phyloP scores from a whole-genome alignment of 2,797 vertebrate species.

The Mus caroli region DNA sequence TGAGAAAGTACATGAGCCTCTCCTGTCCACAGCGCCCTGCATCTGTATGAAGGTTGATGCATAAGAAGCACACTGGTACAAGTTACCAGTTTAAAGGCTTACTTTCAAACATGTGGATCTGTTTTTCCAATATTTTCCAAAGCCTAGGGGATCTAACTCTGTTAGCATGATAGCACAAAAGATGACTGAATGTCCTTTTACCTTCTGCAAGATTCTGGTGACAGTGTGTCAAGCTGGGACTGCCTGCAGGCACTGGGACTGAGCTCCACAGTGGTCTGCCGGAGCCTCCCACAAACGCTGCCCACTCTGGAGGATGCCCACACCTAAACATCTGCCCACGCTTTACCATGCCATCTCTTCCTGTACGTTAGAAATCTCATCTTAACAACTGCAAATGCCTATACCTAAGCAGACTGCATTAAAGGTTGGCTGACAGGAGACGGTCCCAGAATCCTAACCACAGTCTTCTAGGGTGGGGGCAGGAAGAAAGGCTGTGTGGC shows the following conservation, averaged over 20 bases:
- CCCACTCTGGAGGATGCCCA: background rate
- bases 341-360: background rate
- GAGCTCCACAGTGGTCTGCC: background rate
- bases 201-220: accelerated
- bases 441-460: background rate
- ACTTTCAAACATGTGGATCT: background rate
- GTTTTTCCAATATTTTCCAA: background rate
- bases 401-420: background rate
- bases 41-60: background rate
- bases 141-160: background rate
- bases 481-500: background rate
- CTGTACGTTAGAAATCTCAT: background rate
- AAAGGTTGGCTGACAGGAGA: background rate
- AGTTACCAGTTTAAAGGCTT: background rate
- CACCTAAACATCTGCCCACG: background rate
- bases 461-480: background rate
- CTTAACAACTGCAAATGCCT: background rate
- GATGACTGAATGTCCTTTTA: background rate
- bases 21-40: background rate
- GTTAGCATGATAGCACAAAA: background rate
- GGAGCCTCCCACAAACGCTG: background rate
- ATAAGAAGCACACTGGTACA: background rate
- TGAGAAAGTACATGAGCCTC: background rate
- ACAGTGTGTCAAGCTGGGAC: accelerated
- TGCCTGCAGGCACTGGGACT: accelerated